Percentiles rank a stretch among this genome's conserved stretches.
These are phyloP conservation scores for Bombus terrestris DNA, from an alignment of 1,140 invertebrate species.

Conservation along the genomic window DNA sequence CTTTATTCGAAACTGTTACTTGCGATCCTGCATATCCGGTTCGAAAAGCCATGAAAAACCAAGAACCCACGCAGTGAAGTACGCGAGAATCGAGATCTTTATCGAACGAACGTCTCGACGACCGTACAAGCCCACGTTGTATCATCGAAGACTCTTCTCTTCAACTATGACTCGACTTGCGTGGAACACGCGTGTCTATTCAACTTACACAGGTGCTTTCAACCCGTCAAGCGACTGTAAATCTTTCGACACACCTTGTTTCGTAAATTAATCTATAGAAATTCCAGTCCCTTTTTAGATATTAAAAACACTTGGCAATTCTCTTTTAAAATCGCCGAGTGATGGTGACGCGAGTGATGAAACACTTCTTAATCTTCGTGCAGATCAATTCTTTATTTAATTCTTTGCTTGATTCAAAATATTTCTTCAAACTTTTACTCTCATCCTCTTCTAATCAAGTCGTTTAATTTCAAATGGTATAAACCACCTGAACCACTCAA, in stretches of 20 bases:
- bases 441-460: no score
- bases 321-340: no score
- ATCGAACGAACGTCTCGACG: not conserved
- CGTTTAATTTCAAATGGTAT: no score
- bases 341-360: no score
- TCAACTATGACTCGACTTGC: not conserved
- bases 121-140: slow-evolving; percentile 4
- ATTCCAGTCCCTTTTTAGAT: no score
- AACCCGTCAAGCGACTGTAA: no score
- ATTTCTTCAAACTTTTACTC: no score
- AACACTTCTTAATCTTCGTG: no score
- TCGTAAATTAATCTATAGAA: not conserved
- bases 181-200: not conserved
- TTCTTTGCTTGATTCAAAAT: no score
- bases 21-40: not conserved
- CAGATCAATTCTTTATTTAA: no score
- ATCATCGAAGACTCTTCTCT: not conserved
- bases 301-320: no score
- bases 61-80: slow-evolving; percentile 15
- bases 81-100: slow-evolving; percentile 12
- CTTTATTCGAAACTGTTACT: not conserved
- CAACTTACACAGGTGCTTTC: not conserved
- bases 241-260: slow-evolving; percentile 9
- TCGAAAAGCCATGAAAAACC: not conserved
- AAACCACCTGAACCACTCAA: no score